Base-by-base conservation (phyloP, 1,140 invertebrate genomes). In the Micrasema longulum region DNA sequence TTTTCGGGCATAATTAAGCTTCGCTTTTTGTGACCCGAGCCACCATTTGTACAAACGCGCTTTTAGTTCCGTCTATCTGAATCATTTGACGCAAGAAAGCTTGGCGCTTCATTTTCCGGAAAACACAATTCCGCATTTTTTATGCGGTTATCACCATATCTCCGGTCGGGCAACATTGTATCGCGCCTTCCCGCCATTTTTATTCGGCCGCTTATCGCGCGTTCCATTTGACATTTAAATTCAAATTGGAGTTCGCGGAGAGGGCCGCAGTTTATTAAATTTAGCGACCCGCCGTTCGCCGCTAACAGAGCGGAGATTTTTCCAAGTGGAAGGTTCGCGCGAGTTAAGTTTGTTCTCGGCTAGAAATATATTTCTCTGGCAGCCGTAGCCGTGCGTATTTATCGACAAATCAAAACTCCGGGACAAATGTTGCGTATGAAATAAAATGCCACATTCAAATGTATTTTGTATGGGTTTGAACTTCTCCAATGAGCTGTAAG, bases 161-260 rank as follows among this genome's bases (percentile, higher is more conserved):
- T 63, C 41, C 10, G 12, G 10, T 14, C 31, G 41, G 63, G 64
- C 64, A 38, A 52, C 47, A 47, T n/a, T 31, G 43, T 48, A 64
- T 64, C 60, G 60, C 14, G 43, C 36, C 47, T 10, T 64, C 12
- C 11, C 26, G 12, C 9, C 43, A 10, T n/a, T 53, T 66, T 66
- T 66, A 66, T 66, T 66, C 35, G 5, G 45, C 35, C 64, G 41
- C 60, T 47, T 64, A 45, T 45, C 43, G 47, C 38, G 52, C 57
- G 57, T 71, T 71, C 36, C 35, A 45, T 71, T 63, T 52, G 47
- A 71, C 73, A 74, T 74, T 74, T 74, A 70, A 74, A 74, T 74
- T 74, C 68, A 74, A 74, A 74, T 63, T 66, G 52, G 50, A 50
- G 63, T 71, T 62, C 35, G 31, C 9, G 16, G 50, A 38, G 41